Evolutionary conservation across 1,140 invertebrate species (phyloP), one percentile per base, ranked within the genome.

Genomic region (Aphaenogaster floridana): DNA sequence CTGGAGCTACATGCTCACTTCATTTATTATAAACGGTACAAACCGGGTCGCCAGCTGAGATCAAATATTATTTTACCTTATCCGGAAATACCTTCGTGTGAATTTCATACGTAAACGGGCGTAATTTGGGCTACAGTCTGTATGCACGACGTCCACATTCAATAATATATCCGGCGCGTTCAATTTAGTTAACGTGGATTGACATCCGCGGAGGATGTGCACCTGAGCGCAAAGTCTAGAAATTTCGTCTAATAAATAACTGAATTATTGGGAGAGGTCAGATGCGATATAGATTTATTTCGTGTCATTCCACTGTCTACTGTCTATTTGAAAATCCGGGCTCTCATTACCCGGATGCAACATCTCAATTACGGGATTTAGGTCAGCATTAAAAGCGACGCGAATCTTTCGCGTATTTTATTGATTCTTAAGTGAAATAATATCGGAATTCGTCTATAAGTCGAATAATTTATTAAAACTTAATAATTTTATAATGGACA

Each of bases 221-320:
- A 50, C 21, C 36, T 50, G 17, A 42, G 13, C 11, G 13, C n/a
- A 57, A 61, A 59, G 42, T 63, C 74, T 42, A 42, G 74, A 78
- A 85, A 86, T 79, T 78, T 79, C n/a, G 13, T 8, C n/a, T 63
- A 54, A 76, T 77, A 79, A 79, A 86, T 79, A 78, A 64, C 21
- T 64, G 76, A 79, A 34, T 68, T 17, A 9, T 77, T 77, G 36
- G 48, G 74, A 77, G 74, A 86, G 11, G 39, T 86, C 57, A 42
- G 50, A 64, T 15, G 28, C 34, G 59, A 28, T 79, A 64, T 50
- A 45, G 17, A 79, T 64, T 78, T 39, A 3, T 15, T 52, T 28
- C 72, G n/a, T 28, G 34, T 64, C 72, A 15, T 64, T 79, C 48
- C 21, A 61, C 21, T 6, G 15, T 59, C 13, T 39, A 17, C 28